Conservation (phyloP, 1,140 invertebrate genomes). For the Notospermus geniculatus region DNA sequence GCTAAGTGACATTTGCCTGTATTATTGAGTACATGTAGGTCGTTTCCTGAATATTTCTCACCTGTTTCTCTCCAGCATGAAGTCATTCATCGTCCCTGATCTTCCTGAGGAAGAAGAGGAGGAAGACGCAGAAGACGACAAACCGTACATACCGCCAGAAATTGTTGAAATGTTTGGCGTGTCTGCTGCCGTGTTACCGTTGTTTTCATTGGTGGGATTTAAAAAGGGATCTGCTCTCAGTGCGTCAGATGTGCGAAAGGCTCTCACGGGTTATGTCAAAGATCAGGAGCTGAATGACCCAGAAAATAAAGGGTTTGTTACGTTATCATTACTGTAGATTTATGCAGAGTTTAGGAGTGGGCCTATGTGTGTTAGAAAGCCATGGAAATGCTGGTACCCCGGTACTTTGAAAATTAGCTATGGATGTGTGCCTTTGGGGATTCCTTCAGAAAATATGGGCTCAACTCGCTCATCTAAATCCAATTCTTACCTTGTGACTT, state of each 20-base stretch:
- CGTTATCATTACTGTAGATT: background rate
- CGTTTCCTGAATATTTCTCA: no score
- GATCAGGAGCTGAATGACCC: conserved; percentile 66
- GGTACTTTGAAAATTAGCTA: no score
- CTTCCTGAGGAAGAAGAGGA: conserved; percentile 9
- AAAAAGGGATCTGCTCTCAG: conserved; percentile 75
- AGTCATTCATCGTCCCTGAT: conserved; percentile 21
- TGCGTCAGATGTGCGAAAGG: conserved; percentile 66
- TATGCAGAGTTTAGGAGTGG: no score
- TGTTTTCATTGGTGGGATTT: conserved; percentile 63
- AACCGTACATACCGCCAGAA: conserved; percentile 55
- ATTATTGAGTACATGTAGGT: no score
- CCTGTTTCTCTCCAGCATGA: no score
- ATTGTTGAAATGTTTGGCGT: conserved; percentile 71
- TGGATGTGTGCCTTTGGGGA: no score
- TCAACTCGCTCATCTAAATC: no score
- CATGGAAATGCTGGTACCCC: no score
- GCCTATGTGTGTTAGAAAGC: no score
- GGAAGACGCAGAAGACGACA: conserved; percentile 26
- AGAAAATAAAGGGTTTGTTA: conserved; percentile 40
- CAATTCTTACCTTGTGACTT: no score
- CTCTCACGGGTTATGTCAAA: conserved; percentile 76
- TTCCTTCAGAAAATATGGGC: no score
- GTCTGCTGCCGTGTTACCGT: conserved; percentile 65
- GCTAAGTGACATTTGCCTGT: no score